Base-by-base conservation (phyloP, 2,797 vertebrate species). In the Leptoclinus maculatus region DNA sequence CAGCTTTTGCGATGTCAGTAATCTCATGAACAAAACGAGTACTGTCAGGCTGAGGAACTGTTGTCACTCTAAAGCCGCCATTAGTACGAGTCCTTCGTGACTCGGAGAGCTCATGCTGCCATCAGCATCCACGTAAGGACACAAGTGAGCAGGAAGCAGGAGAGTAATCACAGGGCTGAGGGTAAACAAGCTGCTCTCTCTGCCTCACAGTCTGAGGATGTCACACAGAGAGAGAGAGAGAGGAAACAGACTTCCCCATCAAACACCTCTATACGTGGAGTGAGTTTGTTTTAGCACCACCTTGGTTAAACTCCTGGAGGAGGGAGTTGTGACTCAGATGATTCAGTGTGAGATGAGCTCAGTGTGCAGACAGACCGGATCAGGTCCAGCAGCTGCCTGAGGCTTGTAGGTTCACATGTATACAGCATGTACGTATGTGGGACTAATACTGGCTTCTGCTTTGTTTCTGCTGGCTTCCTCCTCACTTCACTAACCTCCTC, bases 401-500 rank as follows among this genome's bases (percentile, higher is more conserved):
- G 56, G 73, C 66, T 62, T 25, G 13, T 8, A 17, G 19, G 2
- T 53, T 53, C 25, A 60, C 57, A 45, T 67, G 32, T 75, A 36
- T 27, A 16, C 29, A 41, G 21, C 19, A n/a, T 10, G 47, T 2
- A 47, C 17, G 12, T 12, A 25, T 25, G 45, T 66, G 57, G 88
- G 66, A 90, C 85, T 92, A 88, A 92, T 47, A 17, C 49, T 67
- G 41, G 74, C 76, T 70, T 87, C 71, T 91, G 78, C 86, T 81
- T 74, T 78, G 66, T 89, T 7, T 84, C 78, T 80, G 60, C 87
- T 76, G 51, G 66, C 78, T 77, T 70, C 79, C 59, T 71, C 71
- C 23, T 72, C 63, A 21, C 75, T 53, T 73, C 41, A 74, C 88
- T 93, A 87, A 92, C 76, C 71, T 84, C 53, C 41, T 69, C 62